A percentile compares a stretch with the other conserved stretches of the same genome.
Evolutionary conservation across 2,113 vertebrate genomes (phyloP).

Genomic region (Hoplias malabaricus): DNA sequence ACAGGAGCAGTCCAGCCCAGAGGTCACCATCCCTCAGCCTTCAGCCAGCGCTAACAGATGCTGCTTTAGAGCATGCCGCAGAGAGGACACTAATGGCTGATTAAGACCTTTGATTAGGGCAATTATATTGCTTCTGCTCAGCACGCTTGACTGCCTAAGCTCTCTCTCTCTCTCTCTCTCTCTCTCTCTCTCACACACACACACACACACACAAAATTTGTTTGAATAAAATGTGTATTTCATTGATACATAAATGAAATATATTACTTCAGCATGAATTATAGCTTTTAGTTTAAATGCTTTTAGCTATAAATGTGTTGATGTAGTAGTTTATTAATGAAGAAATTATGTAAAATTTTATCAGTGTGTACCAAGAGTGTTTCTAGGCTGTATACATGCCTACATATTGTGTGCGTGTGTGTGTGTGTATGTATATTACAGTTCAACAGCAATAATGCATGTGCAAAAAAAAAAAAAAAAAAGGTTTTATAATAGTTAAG

Average conservation of each 20-base stretch:
- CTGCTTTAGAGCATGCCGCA: constrained; percentile 42
- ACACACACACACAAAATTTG: constrained; percentile 11
- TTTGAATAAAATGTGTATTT: too few relatives aligned
- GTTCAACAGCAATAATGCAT: too few relatives aligned
- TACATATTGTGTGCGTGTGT: too few relatives aligned
- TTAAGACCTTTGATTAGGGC: constrained; percentile 59
- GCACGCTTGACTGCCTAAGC: constrained; percentile 20
- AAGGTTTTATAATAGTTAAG: too few relatives aligned
- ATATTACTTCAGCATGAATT: too few relatives aligned
- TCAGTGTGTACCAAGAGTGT: too few relatives aligned
- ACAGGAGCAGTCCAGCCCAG: neutral
- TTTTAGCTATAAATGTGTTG: too few relatives aligned
- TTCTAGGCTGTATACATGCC: neutral
- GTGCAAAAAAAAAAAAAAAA: too few relatives aligned
- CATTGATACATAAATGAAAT: too few relatives aligned
- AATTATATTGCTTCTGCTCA: constrained; percentile 50
- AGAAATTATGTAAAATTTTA: too few relatives aligned
- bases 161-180: constrained; percentile 29
- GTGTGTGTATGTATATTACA: neutral
- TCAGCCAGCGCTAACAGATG: constrained; percentile 45
- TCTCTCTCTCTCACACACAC: constrained; percentile 25
- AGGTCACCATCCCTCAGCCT: constrained; percentile 8
- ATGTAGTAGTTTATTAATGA: too few relatives aligned
- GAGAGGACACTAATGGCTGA: constrained; percentile 55
- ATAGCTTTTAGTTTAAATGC: too few relatives aligned